These are phyloP conservation scores for Donacobius atricapilla DNA, from an alignment of 2,113 vertebrate genomes.

Conservation along the genomic window DNA sequence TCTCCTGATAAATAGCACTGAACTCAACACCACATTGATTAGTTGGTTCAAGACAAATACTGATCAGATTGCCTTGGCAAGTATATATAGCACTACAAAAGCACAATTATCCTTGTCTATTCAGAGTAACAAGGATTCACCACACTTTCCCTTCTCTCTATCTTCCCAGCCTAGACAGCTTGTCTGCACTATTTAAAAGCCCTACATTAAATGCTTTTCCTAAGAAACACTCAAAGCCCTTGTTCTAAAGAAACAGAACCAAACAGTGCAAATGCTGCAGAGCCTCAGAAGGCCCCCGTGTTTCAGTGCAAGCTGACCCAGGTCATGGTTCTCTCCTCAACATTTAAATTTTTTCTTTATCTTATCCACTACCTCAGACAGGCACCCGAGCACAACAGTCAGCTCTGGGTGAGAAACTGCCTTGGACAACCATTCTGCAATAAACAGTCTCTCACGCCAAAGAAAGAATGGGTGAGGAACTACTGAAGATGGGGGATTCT, in stretches of 20 bases:
- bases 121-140: background rate
- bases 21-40: slow-evolving; percentile 51
- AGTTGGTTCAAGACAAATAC: slow-evolving; percentile 42
- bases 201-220: background rate
- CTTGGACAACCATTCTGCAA: background rate
- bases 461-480: background rate
- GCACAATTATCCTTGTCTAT: background rate
- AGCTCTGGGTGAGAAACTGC: background rate
- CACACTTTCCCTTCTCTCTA: background rate
- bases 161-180: background rate
- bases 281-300: background rate
- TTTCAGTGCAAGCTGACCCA: background rate
- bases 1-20: slow-evolving; percentile 42
- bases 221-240: background rate
- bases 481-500: background rate
- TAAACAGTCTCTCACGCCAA: background rate
- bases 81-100: background rate
- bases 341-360: background rate
- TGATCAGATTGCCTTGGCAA: slow-evolving; percentile 49
- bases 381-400: background rate
- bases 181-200: background rate
- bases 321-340: background rate
- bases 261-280: background rate
- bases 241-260: background rate
- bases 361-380: background rate